Evolutionary conservation across 2,797 vertebrate species (phyloP), one percentile per base, ranked within the genome.

Genomic region (Danio albolineatus): DNA sequence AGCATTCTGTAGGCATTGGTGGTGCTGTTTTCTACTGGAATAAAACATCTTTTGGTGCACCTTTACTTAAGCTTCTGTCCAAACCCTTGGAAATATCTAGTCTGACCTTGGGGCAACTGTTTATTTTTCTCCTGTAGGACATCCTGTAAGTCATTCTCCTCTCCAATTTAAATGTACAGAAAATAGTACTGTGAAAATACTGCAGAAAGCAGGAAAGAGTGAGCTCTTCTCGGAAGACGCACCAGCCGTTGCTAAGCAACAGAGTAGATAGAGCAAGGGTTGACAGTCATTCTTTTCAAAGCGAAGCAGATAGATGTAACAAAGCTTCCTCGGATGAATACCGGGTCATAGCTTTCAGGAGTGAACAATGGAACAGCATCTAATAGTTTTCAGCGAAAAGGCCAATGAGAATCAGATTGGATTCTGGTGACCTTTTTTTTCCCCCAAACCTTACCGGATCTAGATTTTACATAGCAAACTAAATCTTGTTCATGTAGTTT

Each of bases 181-280:
- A 84, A 83, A 76, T 51, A 54, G 65, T 67, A 90, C 89, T 85
- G 83, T 83, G 86, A 84, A 82, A 82, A 78, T 0, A 28, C 28
- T 28, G 60, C 66, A 80, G 48, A 83, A 85, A 79, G 72, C 38
- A 78, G 14, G 49, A 46, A 64, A 73, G 8, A 44, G 10, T 7
- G 41, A 46, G 72, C 59, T 82, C 62, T 77, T 84, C 85, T 87
- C 81, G 39, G 12, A 67, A 85, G 87, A 92, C 90, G 85, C 89
- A 89, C 80, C 84, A 62, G 0, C 17, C 17, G 90, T 92, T 91
- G 91, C 91, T 86, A 86, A 85, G 92, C 83, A 90, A 92, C 81
- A 75, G 36, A 76, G 65, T 81, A 87, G 84, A 89, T 80, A 21
- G 67, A 83, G 62, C 54, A 85, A 19, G 10, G 38, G 48, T 79